These are phyloP conservation scores for Picathartes gymnocephalus DNA, from an alignment of 2,113 vertebrate species.

Conservation along the genomic window DNA sequence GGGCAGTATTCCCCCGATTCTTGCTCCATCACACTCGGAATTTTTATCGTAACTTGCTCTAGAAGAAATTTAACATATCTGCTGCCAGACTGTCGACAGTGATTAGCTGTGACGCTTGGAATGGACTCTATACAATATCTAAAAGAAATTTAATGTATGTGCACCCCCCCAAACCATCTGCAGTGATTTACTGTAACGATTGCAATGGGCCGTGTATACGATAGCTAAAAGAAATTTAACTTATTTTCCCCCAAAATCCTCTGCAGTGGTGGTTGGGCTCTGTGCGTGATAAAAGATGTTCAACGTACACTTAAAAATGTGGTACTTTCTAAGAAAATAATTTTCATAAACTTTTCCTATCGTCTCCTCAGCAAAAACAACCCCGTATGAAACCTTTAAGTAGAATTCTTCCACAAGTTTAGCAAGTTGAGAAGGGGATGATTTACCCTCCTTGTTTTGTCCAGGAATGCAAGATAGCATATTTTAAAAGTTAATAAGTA, in stretches of 20 bases:
- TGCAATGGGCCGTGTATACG: not conserved
- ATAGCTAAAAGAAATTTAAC: not conserved
- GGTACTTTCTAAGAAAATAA: not conserved
- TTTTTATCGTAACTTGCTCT: not conserved
- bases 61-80: not conserved
- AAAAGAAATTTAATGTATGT: not conserved
- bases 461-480: not conserved
- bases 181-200: not conserved
- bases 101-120: not conserved
- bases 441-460: not conserved
- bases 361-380: not conserved
- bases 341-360: not conserved
- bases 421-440: not conserved
- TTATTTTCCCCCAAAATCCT: not conserved
- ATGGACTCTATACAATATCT: not conserved
- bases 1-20: not conserved
- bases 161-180: not conserved
- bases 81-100: not conserved
- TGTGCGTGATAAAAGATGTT: not conserved
- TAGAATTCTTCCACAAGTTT: not conserved
- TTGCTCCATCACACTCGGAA: not conserved
- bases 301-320: rapidly evolving
- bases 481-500: not conserved
- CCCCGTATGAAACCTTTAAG: not conserved
- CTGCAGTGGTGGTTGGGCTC: not conserved